These are phyloP conservation scores for Paragorgia papillata DNA, from an alignment of 92 coral and sea anemone genomes.

Conservation along the genomic window DNA sequence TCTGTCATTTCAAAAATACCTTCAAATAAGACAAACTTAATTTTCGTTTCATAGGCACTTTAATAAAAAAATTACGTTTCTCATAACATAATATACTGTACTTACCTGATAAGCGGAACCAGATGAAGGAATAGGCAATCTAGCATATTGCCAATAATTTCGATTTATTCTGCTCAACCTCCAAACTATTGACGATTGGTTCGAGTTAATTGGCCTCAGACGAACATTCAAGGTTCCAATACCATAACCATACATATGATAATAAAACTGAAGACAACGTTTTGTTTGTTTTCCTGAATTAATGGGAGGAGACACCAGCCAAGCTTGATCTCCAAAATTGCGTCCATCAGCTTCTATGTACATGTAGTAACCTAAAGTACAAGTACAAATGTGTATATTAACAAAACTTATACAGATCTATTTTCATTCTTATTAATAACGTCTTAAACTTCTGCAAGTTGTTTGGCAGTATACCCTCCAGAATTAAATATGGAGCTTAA, in stretches of 20 bases:
- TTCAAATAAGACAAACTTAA: too few relatives aligned
- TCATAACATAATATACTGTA: too few relatives aligned
- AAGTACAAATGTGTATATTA: too few relatives aligned
- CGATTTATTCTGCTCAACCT: background rate
- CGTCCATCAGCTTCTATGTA: background rate
- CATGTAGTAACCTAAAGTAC: background rate
- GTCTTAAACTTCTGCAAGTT: too few relatives aligned
- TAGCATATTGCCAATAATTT: background rate
- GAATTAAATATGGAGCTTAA: too few relatives aligned
- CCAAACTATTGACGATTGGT: background rate
- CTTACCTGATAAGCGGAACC: constrained; percentile 1
- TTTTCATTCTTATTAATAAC: too few relatives aligned
- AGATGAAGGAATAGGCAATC: background rate
- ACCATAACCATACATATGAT: background rate
- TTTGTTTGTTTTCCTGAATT: background rate
- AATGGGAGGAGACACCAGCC: background rate
- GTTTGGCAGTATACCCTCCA: too few relatives aligned
- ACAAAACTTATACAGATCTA: too few relatives aligned
- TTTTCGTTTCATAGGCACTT: too few relatives aligned
- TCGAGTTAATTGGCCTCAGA: background rate
- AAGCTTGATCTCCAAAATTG: background rate
- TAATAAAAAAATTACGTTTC: too few relatives aligned
- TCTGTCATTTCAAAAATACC: too few relatives aligned
- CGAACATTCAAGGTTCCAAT: background rate
- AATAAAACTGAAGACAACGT: background rate